phyloP scores from a whole-genome alignment of 2,113 vertebrate genomes.

The Dicaeum eximium region DNA sequence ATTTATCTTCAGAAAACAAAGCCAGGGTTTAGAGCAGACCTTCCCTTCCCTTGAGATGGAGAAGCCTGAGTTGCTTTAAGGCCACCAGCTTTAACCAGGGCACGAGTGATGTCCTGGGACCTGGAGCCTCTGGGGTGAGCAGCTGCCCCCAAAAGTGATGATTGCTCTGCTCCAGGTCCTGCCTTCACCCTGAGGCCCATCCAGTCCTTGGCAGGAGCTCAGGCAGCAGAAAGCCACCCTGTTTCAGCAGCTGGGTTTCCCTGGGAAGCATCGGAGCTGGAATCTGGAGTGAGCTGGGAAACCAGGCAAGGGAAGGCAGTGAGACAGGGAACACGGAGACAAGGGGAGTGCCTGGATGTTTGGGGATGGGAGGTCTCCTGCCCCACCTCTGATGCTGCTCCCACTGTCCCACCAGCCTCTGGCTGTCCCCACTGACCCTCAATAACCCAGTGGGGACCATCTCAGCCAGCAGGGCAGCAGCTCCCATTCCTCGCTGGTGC shows the following conservation, averaged over 20 bases:
- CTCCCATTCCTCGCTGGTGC: rapidly evolving
- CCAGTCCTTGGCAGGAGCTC: neutral
- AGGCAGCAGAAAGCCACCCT: neutral
- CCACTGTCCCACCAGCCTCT: rapidly evolving
- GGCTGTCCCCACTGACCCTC: neutral
- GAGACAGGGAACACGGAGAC: rapidly evolving
- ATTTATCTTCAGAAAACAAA: conserved; percentile 43
- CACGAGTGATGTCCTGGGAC: neutral
- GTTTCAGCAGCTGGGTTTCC: neutral
- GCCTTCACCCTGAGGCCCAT: neutral
- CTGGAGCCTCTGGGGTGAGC: neutral
- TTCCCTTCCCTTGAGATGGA: neutral
- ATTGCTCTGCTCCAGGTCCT: neutral
- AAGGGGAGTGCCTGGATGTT: neutral
- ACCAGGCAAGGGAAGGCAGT: neutral
- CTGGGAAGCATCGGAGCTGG: neutral
- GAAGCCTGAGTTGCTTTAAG: neutral
- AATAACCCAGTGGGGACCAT: rapidly evolving
- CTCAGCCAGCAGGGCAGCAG: neutral
- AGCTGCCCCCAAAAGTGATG: neutral
- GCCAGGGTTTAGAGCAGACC: neutral
- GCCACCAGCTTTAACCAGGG: neutral
- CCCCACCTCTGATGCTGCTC: rapidly evolving
- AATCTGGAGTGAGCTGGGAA: neutral
- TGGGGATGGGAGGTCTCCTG: neutral